Evolutionary conservation across 2,113 vertebrate genomes (phyloP), one percentile per base, ranked within the genome.

Genomic region (Crotalus tigris): DNA sequence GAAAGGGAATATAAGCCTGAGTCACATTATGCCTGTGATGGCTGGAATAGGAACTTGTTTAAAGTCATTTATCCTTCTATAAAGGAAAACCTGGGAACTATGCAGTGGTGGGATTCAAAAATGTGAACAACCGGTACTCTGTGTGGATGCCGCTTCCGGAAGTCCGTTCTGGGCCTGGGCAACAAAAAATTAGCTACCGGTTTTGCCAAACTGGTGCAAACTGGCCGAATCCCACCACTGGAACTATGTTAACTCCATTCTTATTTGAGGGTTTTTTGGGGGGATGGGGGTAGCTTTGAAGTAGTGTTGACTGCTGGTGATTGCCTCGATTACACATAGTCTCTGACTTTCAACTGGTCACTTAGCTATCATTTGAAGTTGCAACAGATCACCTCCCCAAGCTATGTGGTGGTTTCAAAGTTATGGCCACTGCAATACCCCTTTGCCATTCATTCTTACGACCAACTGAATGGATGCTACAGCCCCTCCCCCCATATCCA

Each of bases 401-500:
- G 12, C 12, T n/a, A 54, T 51, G 49, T 51, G 49, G 49, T 64
- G 29, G 29, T 64, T 64, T 64, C 61, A n/a, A 64, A n/a, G 26
- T 64, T 64, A 64, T n/a, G 61, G 61, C 1, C 3, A 8, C 11
- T 64, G 29, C 49, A 51, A 8, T 8, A 51, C 49, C 49, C 49
- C 49, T 51, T 64, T 13, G n/a, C 12, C 61, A n/a, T 64, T 64
- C 11, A 64, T 64, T 64, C 29, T 64, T 13, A 64, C 0, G 11
- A 64, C 29, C 61, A 29, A 64, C 11, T 5, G 29, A 11, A 64
- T 29, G 61, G 12, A 64, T 64, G 61, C 29, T n/a, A 64, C 61
- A n/a, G 29, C 1, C 0, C 11, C 8, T 0, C 26, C 61, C 3
- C 10, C 61, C 8, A 0, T 29, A 11, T n/a, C 61, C 11, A 4